A percentile compares a stretch with the other conserved stretches of the same genome.
These are phyloP conservation scores for Falco biarmicus DNA, from an alignment of 2,797 vertebrate species.

Conservation along the genomic window DNA sequence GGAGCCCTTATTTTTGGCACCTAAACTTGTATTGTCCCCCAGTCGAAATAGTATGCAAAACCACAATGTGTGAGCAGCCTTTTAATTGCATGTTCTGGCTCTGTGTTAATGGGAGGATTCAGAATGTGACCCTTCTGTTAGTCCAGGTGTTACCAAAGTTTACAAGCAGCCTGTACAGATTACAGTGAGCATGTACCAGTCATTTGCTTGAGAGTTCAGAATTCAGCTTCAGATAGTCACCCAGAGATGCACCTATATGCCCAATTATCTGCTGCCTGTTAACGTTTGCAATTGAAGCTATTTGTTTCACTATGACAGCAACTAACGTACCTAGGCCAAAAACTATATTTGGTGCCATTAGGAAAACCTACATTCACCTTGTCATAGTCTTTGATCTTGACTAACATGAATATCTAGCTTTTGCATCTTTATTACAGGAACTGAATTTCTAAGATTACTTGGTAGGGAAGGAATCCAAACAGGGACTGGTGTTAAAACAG, in stretches of 20 bases:
- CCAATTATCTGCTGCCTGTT: neutral
- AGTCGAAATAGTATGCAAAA: neutral
- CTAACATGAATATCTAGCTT: neutral
- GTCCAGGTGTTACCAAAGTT: neutral
- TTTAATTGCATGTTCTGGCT: neutral
- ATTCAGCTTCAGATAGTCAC: neutral
- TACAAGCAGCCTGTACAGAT: neutral
- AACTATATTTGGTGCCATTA: neutral
- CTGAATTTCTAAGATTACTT: neutral
- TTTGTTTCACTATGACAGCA: neutral
- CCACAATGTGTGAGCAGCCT: neutral
- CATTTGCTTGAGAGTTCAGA: neutral
- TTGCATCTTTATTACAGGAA: neutral
- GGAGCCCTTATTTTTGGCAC: neutral
- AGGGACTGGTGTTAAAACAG: neutral
- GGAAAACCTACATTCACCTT: neutral
- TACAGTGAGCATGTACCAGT: neutral
- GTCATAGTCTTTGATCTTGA: neutral
- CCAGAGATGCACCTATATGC: neutral
- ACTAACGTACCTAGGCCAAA: neutral
- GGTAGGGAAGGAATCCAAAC: neutral
- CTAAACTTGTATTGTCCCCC: neutral
- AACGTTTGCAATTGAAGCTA: neutral
- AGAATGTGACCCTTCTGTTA: neutral
- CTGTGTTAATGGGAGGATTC: neutral